Evolutionary conservation across 2,113 vertebrate genomes (phyloP).

Genomic region (Redunca redunca): DNA sequence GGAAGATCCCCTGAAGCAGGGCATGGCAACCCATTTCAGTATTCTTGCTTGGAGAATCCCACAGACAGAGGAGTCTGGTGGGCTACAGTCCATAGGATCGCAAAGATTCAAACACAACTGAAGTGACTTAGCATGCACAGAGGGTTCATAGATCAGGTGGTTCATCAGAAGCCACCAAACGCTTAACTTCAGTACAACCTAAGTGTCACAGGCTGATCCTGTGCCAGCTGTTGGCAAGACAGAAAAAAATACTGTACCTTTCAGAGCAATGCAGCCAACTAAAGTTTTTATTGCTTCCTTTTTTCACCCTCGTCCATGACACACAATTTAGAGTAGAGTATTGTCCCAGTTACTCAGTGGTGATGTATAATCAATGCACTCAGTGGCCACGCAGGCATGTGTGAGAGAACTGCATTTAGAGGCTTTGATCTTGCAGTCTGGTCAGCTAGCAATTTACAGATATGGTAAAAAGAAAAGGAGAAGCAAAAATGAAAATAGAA

Average conservation of each 20-base stretch:
- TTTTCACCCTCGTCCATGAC: not conserved
- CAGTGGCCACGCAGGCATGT: slow-evolving; percentile 51
- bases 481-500: slow-evolving; percentile 10
- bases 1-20: not conserved
- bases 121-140: not conserved
- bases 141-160: not conserved
- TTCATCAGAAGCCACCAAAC: not conserved
- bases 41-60: not conserved
- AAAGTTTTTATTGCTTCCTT: slow-evolving; percentile 51
- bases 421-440: slow-evolving; percentile 69
- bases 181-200: slow-evolving; percentile 37
- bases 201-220: slow-evolving; percentile 33
- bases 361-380: slow-evolving; percentile 65
- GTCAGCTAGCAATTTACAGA: slow-evolving; percentile 67
- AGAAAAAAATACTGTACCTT: slow-evolving; percentile 44
- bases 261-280: slow-evolving; percentile 11
- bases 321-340: slow-evolving; percentile 21
- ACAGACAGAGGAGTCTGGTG: not conserved
- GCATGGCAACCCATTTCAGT: not conserved
- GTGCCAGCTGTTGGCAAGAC: slow-evolving; percentile 58
- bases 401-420: slow-evolving; percentile 66
- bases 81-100: not conserved
- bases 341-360: slow-evolving; percentile 58
- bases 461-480: slow-evolving; percentile 30
- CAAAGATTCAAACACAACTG: not conserved